phyloP scores from a whole-genome alignment of 1,140 invertebrate genomes.

The Drosophila pseudoobscura region DNA sequence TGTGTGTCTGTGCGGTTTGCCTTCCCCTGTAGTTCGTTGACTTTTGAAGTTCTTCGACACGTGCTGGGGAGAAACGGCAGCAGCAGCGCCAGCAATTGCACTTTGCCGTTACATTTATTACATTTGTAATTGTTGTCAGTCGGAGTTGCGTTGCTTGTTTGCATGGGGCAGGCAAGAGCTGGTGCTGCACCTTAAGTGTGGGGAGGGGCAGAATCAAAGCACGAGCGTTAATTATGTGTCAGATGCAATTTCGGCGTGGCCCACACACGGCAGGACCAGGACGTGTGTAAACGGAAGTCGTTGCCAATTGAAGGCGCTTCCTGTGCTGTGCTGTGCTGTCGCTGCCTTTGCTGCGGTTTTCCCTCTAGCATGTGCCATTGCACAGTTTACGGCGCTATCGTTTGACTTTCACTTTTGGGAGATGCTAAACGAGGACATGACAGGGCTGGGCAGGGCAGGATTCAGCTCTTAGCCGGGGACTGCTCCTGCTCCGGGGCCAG shows the following conservation, averaged over 20 bases:
- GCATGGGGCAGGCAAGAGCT: neutral
- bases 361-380: conserved; percentile 38
- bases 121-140: conserved; percentile 81
- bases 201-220: conserved; percentile 2
- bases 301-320: conserved; percentile 77
- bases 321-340: conserved; percentile 23
- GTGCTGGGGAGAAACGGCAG: conserved; percentile 2
- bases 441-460: too few species aligned
- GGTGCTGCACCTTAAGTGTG: too few species aligned
- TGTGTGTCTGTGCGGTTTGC: conserved; percentile 45
- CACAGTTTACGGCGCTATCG: conserved; percentile 35
- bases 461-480: too few species aligned
- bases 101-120: conserved; percentile 77
- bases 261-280: conserved; percentile 3
- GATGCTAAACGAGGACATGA: neutral
- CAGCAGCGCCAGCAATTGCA: conserved; percentile 48
- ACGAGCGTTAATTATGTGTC: conserved; percentile 66
- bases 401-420: conserved; percentile 64
- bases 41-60: conserved; percentile 64
- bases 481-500: neutral
- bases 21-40: conserved; percentile 74
- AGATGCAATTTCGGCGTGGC: conserved; percentile 56
- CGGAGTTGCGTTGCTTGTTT: conserved; percentile 39
- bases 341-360: conserved; percentile 35
- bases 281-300: conserved; percentile 78